A percentile compares a stretch with the other conserved stretches of the same genome.
These are phyloP conservation scores for Diadumene lineata DNA, from an alignment of 92 coral and sea anemone genomes.

Conservation along the genomic window DNA sequence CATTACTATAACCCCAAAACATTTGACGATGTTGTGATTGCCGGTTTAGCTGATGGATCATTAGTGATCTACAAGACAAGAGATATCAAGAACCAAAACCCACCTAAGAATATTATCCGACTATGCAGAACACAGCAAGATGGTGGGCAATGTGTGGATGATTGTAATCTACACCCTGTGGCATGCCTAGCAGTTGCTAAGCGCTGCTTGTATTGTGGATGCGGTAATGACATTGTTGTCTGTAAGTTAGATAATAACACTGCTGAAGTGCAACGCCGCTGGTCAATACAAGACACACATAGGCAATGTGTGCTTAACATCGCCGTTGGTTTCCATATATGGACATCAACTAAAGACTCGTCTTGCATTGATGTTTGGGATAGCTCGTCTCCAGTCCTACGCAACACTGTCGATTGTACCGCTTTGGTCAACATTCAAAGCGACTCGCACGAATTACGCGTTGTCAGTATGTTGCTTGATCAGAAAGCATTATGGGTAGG, in stretches of 20 bases:
- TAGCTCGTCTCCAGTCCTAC: slow-evolving; percentile 44
- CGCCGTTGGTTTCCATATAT: slow-evolving; percentile 74
- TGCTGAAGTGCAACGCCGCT: slow-evolving; percentile 70
- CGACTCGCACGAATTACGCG: slow-evolving; percentile 72
- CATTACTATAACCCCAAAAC: slow-evolving; percentile 47
- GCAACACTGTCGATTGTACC: slow-evolving; percentile 75
- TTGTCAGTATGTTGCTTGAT: slow-evolving; percentile 78
- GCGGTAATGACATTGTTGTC: slow-evolving; percentile 84
- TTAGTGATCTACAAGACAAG: slow-evolving; percentile 65
- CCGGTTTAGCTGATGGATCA: slow-evolving; percentile 88
- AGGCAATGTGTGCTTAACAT: slow-evolving; percentile 81
- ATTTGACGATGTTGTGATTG: slow-evolving; percentile 64
- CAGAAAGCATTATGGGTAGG: slow-evolving; percentile 84
- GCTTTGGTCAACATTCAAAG: slow-evolving; percentile 48
- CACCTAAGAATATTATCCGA: slow-evolving; percentile 16
- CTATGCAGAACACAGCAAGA: slow-evolving; percentile 27
- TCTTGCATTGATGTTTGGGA: slow-evolving; percentile 83
- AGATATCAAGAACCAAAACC: slow-evolving; percentile 35
- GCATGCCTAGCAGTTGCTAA: slow-evolving; percentile 69
- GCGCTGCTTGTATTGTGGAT: slow-evolving; percentile 76
- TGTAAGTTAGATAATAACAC: slow-evolving; percentile 29
- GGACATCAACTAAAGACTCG: slow-evolving; percentile 84
- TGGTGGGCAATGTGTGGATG: slow-evolving; percentile 29
- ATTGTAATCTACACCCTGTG: slow-evolving; percentile 53
- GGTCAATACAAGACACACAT: slow-evolving; percentile 64